Evolutionary conservation across 2,797 vertebrate genomes (phyloP), one percentile per base, ranked within the genome.

Genomic region (Enteromius unitaeniatus): DNA sequence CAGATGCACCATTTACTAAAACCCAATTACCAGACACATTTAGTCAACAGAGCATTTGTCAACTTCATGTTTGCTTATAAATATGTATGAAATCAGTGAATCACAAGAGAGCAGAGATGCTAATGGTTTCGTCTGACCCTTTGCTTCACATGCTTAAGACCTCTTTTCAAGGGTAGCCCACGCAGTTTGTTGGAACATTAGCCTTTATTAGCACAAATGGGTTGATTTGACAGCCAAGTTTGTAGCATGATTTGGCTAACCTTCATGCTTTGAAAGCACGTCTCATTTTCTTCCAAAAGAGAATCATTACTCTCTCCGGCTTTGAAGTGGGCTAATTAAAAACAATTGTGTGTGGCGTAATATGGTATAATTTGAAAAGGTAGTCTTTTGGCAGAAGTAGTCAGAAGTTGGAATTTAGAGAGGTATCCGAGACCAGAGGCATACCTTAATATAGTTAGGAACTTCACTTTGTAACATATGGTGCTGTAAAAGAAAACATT

Each of bases 11-110:
- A 76, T 79, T 85, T 85, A 86, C 69, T 64, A 49, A 81, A 84
- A 65, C 42, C 67, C 65, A 85, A 88, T 88, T 85, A 88, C 42
- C 45, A 55, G 31, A 79, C 72, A 77, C 49, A 65, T 34, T 75
- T 84, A 69, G 83, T 85, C 58, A 83, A 86, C 68, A 78, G 75
- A 84, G 64, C 74, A 53, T 87, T 82, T 69, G 79, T 81, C 86
- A 84, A 60, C 80, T 84, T 84, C 77, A 79, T 77, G 79, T 87
- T 87, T 74, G 65, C 81, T 72, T 53, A 86, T 82, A 80, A 88
- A 88, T 88, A 88, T 86, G 83, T 68, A 78, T 87, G 81, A 87
- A 74, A 53, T 78, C 47, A 21, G 19, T 45, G 42, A 65, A 78
- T 79, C 45, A 7, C 17, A 19, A 31, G 49, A 58, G 58, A 51